phyloP scores from a whole-genome alignment of 2,113 vertebrate genomes.

The Lipophrys pholis region DNA sequence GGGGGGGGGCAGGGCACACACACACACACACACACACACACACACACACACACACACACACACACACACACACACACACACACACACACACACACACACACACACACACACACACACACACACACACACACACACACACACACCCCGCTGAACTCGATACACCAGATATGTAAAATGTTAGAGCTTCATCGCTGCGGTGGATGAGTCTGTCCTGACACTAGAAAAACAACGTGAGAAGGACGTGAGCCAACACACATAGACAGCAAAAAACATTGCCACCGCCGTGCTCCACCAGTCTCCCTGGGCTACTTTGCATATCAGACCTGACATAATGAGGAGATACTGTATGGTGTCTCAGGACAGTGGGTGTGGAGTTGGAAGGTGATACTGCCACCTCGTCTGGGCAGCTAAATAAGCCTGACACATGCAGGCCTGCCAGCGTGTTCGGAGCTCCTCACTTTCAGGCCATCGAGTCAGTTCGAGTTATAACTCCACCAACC shows the following conservation, averaged over 20 bases:
- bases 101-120: too few relatives aligned
- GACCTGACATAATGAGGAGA: constrained; percentile 62
- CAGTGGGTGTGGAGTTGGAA: constrained; percentile 59
- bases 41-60: too few relatives aligned
- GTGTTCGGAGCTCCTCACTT: constrained; percentile 18
- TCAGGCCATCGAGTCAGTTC: constrained; percentile 16
- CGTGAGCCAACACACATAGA: neutral
- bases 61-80: too few relatives aligned
- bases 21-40: too few relatives aligned
- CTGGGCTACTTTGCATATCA: constrained; percentile 63
- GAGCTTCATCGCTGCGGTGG: constrained; percentile 3
- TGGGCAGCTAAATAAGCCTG: constrained; percentile 41
- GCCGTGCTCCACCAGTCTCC: constrained; percentile 32
- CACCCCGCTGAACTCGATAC: neutral
- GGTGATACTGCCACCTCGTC: constrained; percentile 56
- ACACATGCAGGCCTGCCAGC: constrained; percentile 26
- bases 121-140: too few relatives aligned
- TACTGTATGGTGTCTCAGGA: constrained; percentile 52
- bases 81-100: too few relatives aligned
- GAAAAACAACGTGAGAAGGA: constrained; percentile 14
- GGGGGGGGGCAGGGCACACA: constrained; percentile 4
- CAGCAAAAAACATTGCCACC: neutral
- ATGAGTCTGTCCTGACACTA: constrained; percentile 8
- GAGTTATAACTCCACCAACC: neutral
- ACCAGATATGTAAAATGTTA: constrained; percentile 36